Conservation (phyloP, 2,113 vertebrate genomes). For the Sturnira hondurensis region DNA sequence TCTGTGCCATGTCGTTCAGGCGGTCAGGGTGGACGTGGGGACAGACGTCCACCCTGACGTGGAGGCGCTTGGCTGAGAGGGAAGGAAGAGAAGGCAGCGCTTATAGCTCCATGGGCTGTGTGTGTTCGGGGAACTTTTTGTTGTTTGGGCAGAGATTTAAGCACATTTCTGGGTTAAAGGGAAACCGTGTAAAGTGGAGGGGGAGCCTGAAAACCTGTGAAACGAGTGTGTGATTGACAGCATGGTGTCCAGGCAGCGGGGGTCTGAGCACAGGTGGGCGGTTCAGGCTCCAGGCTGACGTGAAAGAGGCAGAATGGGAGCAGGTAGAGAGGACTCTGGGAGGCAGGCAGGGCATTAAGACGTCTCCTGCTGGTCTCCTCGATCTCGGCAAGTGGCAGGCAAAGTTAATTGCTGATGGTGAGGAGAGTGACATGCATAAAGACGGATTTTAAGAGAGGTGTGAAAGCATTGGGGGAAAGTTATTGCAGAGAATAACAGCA, state of each 20-base stretch:
- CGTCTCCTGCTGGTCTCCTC: background rate
- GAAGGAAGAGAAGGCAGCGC: background rate
- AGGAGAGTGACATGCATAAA: background rate
- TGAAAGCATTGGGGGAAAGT: background rate
- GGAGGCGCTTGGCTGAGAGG: background rate
- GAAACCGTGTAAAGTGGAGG: background rate
- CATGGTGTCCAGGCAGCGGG: background rate
- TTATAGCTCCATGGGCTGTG: background rate
- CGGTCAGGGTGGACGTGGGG: background rate
- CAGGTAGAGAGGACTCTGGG: background rate
- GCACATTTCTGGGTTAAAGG: background rate
- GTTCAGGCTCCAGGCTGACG: background rate
- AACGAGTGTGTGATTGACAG: background rate
- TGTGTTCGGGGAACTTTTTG: background rate
- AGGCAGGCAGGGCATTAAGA: background rate
- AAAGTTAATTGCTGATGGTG: background rate
- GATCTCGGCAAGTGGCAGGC: background rate
- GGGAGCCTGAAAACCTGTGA: background rate
- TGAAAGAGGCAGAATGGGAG: background rate
- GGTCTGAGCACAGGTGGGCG: background rate
- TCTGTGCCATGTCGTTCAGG: background rate
- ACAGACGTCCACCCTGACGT: no score
- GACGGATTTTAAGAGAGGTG: background rate
- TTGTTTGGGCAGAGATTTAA: background rate
- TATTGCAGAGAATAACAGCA: background rate